A percentile compares a stretch with the other conserved stretches of the same genome.
phyloP scores from a whole-genome alignment of 2,888 invertebrate species.

The Eupithecia abbreviata region DNA sequence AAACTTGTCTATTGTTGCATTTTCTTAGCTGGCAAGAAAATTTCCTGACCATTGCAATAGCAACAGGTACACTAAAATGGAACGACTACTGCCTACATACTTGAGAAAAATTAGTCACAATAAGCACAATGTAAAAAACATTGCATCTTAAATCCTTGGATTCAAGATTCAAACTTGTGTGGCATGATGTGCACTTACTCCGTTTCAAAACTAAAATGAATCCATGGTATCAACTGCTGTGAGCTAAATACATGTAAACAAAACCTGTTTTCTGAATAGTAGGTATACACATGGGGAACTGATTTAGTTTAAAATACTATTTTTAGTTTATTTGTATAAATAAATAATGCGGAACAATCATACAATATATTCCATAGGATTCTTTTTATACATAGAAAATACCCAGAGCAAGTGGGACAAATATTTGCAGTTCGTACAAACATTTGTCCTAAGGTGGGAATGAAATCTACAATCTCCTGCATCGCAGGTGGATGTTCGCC shows the following conservation, averaged over 20 bases:
- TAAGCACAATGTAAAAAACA: neutral
- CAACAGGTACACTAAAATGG: constrained; percentile 17
- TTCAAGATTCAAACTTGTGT: constrained; percentile 14
- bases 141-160: constrained; percentile 9
- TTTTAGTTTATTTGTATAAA: neutral
- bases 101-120: constrained; percentile 13
- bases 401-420: no score
- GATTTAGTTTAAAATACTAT: neutral
- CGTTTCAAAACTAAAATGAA: constrained; percentile 5
- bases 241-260: constrained; percentile 19
- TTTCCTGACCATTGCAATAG: constrained; percentile 32
- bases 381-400: no score
- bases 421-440: no score
- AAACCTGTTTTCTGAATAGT: constrained; percentile 3
- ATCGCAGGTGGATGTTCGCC: no score
- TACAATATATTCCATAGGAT: no score
- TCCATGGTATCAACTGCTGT: constrained; percentile 14
- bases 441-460: no score
- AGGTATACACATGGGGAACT: neutral
- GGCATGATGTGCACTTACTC: constrained; percentile 9
- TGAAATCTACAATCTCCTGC: no score
- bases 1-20: constrained; percentile 49
- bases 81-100: constrained; percentile 12
- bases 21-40: constrained; percentile 57
- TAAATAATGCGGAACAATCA: no score